Evolutionary conservation across 2,113 vertebrate species (phyloP).

Genomic region (Colaptes auratus): DNA sequence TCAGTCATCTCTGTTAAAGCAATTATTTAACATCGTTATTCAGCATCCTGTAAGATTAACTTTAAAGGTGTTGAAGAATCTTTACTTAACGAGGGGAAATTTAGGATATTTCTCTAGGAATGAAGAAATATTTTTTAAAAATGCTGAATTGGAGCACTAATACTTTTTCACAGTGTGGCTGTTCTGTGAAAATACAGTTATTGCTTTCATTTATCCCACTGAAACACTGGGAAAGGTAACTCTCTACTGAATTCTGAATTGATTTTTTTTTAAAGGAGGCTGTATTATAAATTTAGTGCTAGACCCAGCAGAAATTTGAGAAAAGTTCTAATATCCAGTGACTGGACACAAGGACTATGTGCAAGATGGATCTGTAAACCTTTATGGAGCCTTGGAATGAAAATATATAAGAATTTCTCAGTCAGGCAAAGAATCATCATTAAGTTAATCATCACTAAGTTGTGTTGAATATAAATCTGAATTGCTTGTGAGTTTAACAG

Average conservation of each 20-base stretch:
- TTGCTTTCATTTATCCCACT: background rate
- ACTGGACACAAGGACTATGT: background rate
- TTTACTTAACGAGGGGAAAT: background rate
- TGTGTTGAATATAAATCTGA: background rate
- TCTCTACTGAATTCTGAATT: background rate
- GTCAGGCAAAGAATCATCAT: background rate
- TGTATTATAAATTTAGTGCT: background rate
- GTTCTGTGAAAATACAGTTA: background rate
- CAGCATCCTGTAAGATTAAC: background rate
- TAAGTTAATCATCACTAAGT: background rate
- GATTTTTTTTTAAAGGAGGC: background rate
- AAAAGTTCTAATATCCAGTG: background rate
- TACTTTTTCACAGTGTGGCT: background rate
- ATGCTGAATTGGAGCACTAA: background rate
- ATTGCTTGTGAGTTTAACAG: background rate
- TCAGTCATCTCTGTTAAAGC: background rate
- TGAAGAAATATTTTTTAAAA: background rate
- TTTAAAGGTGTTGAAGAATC: background rate
- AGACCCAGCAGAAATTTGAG: background rate
- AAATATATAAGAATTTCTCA: background rate
- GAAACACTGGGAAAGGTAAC: background rate
- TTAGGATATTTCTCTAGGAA: background rate
- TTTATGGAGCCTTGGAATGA: background rate
- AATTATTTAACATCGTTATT: background rate
- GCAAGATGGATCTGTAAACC: background rate